Conservation (phyloP, 2,888 invertebrate genomes). For the Callosobruchus maculatus region DNA sequence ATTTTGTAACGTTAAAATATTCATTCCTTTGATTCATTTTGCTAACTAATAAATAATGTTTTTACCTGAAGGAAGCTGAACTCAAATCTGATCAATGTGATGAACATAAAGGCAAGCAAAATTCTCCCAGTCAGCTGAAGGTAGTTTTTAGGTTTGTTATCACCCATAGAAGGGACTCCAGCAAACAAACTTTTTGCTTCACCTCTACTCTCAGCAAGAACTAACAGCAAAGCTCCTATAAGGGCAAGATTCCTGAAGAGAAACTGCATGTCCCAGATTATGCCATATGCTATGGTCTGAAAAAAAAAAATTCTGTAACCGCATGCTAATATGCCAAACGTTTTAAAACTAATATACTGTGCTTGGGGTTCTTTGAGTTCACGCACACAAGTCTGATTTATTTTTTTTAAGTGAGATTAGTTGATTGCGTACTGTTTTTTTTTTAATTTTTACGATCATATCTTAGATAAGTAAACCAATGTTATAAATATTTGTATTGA, state of each 20-base stretch:
- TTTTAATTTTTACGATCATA: no score
- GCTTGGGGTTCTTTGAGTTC: no score
- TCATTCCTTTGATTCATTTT: no score
- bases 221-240: conserved; percentile 92
- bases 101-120: conserved; percentile 97
- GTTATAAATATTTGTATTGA: no score
- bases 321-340: no score
- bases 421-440: no score
- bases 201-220: conserved; percentile 92
- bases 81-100: conserved; percentile 93
- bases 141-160: conserved; percentile 96
- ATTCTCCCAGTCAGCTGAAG: conserved; percentile 94
- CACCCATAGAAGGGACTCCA: conserved; percentile 86
- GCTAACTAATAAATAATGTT: no score
- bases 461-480: no score
- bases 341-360: no score
- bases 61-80: conserved; percentile 79
- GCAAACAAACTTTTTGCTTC: conserved; percentile 95
- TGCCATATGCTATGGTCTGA: conserved; percentile 91
- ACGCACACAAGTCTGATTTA: no score
- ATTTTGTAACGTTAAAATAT: no score
- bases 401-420: no score
- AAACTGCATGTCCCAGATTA: conserved; percentile 98
- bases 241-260: conserved; percentile 93
- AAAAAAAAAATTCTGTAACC: conserved; percentile 30